phyloP scores from a whole-genome alignment of 2,888 invertebrate species.

The Gymnoscelis rufifasciata region DNA sequence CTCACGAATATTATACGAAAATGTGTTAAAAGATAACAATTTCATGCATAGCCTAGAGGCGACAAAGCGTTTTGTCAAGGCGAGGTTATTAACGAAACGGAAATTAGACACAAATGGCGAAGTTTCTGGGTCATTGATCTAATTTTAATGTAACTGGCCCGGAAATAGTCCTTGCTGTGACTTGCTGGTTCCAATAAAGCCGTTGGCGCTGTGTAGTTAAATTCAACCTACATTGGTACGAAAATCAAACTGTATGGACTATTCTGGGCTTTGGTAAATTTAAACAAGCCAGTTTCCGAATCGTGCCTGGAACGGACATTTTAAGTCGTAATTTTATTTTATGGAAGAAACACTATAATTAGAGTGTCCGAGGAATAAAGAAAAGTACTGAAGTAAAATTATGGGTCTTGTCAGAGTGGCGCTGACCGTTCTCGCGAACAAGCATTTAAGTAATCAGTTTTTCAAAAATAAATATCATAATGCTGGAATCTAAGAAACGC shows the following conservation, averaged over 20 bases:
- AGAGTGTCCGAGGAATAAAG: too few species aligned
- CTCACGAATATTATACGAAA: constrained; percentile 12
- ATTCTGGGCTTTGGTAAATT: too few species aligned
- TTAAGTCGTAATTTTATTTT: too few species aligned
- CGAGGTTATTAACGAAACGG: constrained; percentile 47
- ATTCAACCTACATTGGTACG: not conserved
- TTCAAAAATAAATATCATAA: too few species aligned
- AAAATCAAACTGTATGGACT: not conserved
- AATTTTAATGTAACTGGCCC: constrained; percentile 35
- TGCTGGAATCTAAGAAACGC: too few species aligned
- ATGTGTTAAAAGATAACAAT: constrained; percentile 41
- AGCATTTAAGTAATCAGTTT: not conserved
- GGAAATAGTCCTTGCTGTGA: constrained; percentile 28
- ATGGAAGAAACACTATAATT: too few species aligned
- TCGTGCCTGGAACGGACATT: too few species aligned
- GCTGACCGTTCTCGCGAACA: too few species aligned
- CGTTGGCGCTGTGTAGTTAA: not conserved
- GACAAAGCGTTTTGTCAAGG: constrained; percentile 53
- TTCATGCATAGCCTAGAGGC: constrained; percentile 43
- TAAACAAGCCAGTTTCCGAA: too few species aligned
- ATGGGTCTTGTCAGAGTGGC: too few species aligned
- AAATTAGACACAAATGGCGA: constrained; percentile 49
- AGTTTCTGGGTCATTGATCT: constrained; percentile 43
- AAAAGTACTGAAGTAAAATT: too few species aligned
- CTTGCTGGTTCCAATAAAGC: constrained; percentile 11